These are phyloP conservation scores for Luffia ferchaultella DNA, from an alignment of 2,888 invertebrate species.

Conservation along the genomic window DNA sequence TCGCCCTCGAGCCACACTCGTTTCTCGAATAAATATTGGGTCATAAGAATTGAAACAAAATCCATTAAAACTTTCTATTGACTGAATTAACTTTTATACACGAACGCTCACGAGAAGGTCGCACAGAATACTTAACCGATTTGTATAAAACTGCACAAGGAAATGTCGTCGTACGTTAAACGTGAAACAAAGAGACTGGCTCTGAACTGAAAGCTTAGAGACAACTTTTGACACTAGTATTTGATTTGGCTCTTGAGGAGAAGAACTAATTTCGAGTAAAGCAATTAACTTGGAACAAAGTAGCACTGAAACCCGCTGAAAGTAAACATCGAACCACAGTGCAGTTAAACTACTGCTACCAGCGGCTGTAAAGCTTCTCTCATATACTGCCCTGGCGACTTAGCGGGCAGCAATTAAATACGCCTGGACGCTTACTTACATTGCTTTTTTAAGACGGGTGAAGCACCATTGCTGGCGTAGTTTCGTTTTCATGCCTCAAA, in stretches of 20 bases:
- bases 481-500: too few relatives aligned
- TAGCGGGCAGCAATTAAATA: too few relatives aligned
- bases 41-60: not conserved
- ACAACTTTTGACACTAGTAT: too few relatives aligned
- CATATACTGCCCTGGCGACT: too few relatives aligned
- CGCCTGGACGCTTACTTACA: too few relatives aligned
- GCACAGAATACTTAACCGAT: not conserved
- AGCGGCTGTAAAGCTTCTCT: too few relatives aligned
- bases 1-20: not conserved
- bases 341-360: too few relatives aligned
- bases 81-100: not conserved
- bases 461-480: too few relatives aligned
- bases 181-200: too few relatives aligned
- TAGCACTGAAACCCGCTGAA: not conserved
- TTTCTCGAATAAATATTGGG: not conserved
- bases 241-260: not conserved
- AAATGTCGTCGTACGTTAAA: too few relatives aligned
- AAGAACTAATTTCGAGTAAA: not conserved
- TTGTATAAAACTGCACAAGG: not conserved
- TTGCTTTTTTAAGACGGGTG: too few relatives aligned
- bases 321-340: not conserved
- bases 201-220: too few relatives aligned
- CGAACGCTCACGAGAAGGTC: not conserved
- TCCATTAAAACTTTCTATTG: not conserved
- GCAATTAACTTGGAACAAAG: not conserved